Percentiles rank a stretch among this genome's conserved stretches.
These are phyloP conservation scores for Melanargia galathea DNA, from an alignment of 2,888 invertebrate species.

Conservation along the genomic window DNA sequence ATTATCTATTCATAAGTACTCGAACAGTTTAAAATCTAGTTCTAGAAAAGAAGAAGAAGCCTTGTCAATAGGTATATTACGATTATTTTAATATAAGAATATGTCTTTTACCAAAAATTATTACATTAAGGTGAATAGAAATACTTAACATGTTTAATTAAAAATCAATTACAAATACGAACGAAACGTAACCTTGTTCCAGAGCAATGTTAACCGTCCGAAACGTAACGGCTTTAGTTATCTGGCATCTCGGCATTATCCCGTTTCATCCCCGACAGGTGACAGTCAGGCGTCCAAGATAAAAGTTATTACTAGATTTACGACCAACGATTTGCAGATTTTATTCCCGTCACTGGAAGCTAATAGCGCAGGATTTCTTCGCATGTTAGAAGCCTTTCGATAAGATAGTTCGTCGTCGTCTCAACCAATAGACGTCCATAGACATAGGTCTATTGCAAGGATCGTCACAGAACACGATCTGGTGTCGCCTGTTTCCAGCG, in stretches of 20 bases:
- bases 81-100: too few relatives aligned
- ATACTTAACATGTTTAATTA: background rate
- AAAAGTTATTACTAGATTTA: constrained; percentile 35
- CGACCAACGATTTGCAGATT: constrained; percentile 23
- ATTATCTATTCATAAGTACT: too few relatives aligned
- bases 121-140: too few relatives aligned
- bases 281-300: constrained; percentile 31
- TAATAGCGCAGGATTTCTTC: background rate
- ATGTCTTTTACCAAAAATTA: too few relatives aligned
- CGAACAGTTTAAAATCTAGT: too few relatives aligned
- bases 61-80: too few relatives aligned
- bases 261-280: constrained; percentile 30
- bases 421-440: too few relatives aligned
- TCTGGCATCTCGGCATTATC: constrained; percentile 18
- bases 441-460: too few relatives aligned
- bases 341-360: constrained; percentile 12
- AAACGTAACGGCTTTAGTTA: constrained; percentile 12
- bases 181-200: background rate
- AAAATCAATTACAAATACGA: background rate
- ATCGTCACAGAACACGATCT: too few relatives aligned
- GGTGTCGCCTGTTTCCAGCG: too few relatives aligned
- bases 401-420: background rate
- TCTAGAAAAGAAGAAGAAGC: too few relatives aligned
- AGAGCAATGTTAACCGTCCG: background rate
- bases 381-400: background rate